Conservation (phyloP, 2,113 vertebrate species). For the Daboia siamensis region DNA sequence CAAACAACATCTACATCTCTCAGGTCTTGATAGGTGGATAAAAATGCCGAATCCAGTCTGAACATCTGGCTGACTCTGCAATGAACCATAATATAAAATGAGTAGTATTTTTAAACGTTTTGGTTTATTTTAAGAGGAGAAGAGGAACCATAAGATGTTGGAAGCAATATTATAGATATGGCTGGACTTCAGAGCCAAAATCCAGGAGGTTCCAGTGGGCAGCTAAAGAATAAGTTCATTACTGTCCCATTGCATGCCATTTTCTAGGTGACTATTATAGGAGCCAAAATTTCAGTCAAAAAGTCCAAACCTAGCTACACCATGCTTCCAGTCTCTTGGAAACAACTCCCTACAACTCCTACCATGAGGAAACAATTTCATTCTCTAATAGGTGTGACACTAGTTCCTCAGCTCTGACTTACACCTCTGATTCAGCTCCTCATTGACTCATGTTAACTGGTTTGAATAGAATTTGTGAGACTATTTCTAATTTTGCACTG, state of each 20-base stretch:
- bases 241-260: background rate
- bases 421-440: background rate
- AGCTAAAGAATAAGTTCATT: background rate
- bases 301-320: background rate
- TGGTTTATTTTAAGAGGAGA: background rate
- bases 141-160: background rate
- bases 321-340: background rate
- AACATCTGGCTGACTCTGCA: background rate
- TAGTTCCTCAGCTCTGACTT: background rate
- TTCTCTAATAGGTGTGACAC: background rate
- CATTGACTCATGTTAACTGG: conserved; percentile 10
- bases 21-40: background rate
- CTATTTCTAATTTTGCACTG: conserved; percentile 25
- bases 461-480: conserved; percentile 30
- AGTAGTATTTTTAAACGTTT: background rate
- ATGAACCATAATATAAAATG: background rate
- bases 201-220: background rate
- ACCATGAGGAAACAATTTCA: background rate
- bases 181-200: background rate
- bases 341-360: background rate
- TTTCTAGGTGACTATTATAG: background rate
- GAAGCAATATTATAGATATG: background rate
- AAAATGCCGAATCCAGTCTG: background rate
- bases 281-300: background rate
- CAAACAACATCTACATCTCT: background rate